phyloP scores from a whole-genome alignment of 2,113 vertebrate species.

The Ia io region DNA sequence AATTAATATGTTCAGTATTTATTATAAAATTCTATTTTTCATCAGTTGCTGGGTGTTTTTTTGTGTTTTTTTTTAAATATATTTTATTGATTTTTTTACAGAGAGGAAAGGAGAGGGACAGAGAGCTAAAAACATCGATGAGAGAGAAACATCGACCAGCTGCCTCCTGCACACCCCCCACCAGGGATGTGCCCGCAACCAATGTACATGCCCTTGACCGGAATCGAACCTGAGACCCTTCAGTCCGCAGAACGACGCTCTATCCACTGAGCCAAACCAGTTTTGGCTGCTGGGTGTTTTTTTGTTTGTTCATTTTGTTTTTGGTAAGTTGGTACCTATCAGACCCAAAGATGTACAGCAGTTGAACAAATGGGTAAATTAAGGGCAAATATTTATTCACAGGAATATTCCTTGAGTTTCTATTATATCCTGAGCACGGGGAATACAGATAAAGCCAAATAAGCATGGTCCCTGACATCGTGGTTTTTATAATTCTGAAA shows the following conservation, averaged over 20 bases:
- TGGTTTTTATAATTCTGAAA: neutral
- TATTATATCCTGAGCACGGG: neutral
- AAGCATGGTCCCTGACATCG: neutral
- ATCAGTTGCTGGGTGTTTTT: neutral
- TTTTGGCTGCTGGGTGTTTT: no score
- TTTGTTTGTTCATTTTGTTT: neutral
- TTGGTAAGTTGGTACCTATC: neutral
- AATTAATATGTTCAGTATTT: neutral
- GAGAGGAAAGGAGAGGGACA: no score
- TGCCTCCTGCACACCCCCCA: no score
- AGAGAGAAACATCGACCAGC: no score
- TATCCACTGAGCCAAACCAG: no score
- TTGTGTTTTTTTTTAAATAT: no score
- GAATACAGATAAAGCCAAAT: neutral
- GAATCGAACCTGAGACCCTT: no score
- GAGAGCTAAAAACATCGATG: no score
- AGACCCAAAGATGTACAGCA: neutral
- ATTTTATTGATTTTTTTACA: no score
- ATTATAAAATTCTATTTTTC: neutral
- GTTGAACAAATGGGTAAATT: neutral
- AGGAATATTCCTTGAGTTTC: neutral
- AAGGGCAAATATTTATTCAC: neutral
- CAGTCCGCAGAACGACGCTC: no score
- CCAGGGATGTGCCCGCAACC: no score
- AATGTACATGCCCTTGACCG: no score